Evolutionary conservation across 2,888 invertebrate species (phyloP), one percentile per base, ranked within the genome.

Genomic region (Drosophila borealis): DNA sequence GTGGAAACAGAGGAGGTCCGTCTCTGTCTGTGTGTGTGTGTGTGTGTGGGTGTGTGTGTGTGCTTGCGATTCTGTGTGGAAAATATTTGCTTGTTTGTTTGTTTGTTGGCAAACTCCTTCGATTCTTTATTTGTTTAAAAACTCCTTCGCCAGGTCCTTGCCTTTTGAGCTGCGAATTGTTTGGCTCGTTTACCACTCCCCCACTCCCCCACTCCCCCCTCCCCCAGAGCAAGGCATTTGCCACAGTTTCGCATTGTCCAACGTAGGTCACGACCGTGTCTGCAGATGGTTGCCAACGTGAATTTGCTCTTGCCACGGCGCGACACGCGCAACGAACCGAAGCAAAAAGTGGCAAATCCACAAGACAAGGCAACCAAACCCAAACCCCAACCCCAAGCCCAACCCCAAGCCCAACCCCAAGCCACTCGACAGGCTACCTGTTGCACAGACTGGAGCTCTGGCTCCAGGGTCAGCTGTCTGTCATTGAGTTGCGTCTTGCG

Each of bases 161-260:
- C 19, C 33, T 42, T 48, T 14, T 54, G 46, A 48, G 65, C 41
- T 53, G 49, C 37, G 42, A 44, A 49, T 29, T 50, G 34, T 14
- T 33, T 48, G 41, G 17, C 4, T 17, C 34, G 29, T 19, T 29
- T 36, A 17, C 4, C n/a, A 10, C 14, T 4, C 8, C 2, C 14
- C 29, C 17, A 6, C 14, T 6, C 5, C 17, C 10, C 25, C 45
- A 36, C 10, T 13, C 17, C 21, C 25, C 11, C 29, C 9, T 19
- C 19, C 21, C 41, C 4, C 29, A 10, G 3, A 11, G 53, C 9
- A 29, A n/a, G 68, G 67, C 74, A 73, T 73, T 78, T 78, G 78
- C 74, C 74, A 74, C 74, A 74, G 68, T 78, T 74, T 78, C 74
- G 55, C 62, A 74, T 67, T 67, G 74, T 78, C 74, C 74, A 78